A percentile compares a stretch with the other conserved stretches of the same genome.
Conservation (phyloP, 2,888 invertebrate genomes). For the Rutpela maculata region DNA sequence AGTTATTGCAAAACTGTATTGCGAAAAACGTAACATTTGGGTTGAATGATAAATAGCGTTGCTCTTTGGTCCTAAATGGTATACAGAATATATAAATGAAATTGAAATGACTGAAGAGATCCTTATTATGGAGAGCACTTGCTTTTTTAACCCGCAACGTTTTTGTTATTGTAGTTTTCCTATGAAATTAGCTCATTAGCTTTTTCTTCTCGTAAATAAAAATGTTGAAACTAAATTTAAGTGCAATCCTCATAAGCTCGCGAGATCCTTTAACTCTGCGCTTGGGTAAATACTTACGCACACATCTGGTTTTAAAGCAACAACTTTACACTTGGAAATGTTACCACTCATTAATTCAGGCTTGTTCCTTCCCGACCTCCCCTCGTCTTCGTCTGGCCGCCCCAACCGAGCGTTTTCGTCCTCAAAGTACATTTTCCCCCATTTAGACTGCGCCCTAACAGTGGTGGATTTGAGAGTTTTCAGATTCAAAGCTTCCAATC, state of each 20-base stretch:
- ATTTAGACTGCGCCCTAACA: slow-evolving; percentile 57
- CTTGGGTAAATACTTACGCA: slow-evolving; percentile 66
- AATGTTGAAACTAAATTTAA: slow-evolving; percentile 59
- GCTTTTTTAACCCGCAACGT: slow-evolving; percentile 5
- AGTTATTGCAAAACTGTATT: background rate
- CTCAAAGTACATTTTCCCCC: slow-evolving; percentile 63
- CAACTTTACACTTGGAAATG: slow-evolving; percentile 69
- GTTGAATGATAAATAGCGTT: slow-evolving; percentile 15
- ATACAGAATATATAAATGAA: slow-evolving; percentile 21
- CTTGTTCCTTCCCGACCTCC: slow-evolving; percentile 59
- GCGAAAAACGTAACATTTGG: background rate
- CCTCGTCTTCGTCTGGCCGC: slow-evolving; percentile 44
- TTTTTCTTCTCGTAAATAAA: slow-evolving; percentile 55
- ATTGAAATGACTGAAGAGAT: slow-evolving; percentile 15
- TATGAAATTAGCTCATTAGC: slow-evolving; percentile 57
- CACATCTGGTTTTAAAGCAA: slow-evolving; percentile 67
- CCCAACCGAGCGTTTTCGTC: slow-evolving; percentile 45
- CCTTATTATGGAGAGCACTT: slow-evolving; percentile 1
- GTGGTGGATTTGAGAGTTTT: slow-evolving; percentile 24
- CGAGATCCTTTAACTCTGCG: slow-evolving; percentile 63
- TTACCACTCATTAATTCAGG: slow-evolving; percentile 69
- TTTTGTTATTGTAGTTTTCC: slow-evolving; percentile 48
- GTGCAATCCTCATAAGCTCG: slow-evolving; percentile 65
- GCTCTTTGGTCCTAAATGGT: slow-evolving; percentile 10
- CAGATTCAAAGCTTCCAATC: slow-evolving; percentile 3